Percentiles rank a stretch among this genome's conserved stretches.
Conservation (phyloP, 1,140 invertebrate genomes). For the Pantala flavescens region DNA sequence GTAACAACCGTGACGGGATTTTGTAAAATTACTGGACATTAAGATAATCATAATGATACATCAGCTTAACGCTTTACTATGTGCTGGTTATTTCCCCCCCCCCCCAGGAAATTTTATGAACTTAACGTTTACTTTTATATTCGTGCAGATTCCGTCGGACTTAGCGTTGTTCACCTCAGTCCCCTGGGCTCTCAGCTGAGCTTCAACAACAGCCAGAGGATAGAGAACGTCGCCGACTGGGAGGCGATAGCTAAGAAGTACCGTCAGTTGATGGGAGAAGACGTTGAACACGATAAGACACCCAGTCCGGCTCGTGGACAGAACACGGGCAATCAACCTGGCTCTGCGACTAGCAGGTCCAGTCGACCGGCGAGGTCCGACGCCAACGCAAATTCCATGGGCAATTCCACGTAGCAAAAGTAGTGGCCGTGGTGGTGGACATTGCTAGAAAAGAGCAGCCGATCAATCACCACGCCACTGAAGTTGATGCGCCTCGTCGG, state of each 20-base stretch:
- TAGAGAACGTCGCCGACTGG: constrained; percentile 88
- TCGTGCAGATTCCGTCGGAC: constrained; percentile 58
- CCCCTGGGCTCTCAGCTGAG: constrained; percentile 72
- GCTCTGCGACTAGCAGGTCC: neutral
- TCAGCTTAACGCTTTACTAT: too few species aligned
- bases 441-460: neutral
- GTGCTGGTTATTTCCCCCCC: too few species aligned
- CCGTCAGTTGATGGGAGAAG: constrained; percentile 60
- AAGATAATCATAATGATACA: too few species aligned
- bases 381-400: constrained; percentile 1
- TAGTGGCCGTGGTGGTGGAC: constrained; percentile 1
- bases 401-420: neutral
- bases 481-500: neutral
- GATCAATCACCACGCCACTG: neutral
- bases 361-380: neutral
- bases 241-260: constrained; percentile 80
- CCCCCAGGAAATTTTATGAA: too few species aligned
- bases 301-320: constrained; percentile 32
- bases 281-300: constrained; percentile 30
- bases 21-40: too few species aligned
- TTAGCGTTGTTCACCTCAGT: constrained; percentile 65
- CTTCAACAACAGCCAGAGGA: constrained; percentile 56
- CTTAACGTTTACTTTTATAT: too few species aligned
- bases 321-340: constrained; percentile 32
- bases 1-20: too few species aligned